Evolutionary conservation across 1,140 invertebrate species (phyloP), one percentile per base, ranked within the genome.

Genomic region (Trichonephila clavata): DNA sequence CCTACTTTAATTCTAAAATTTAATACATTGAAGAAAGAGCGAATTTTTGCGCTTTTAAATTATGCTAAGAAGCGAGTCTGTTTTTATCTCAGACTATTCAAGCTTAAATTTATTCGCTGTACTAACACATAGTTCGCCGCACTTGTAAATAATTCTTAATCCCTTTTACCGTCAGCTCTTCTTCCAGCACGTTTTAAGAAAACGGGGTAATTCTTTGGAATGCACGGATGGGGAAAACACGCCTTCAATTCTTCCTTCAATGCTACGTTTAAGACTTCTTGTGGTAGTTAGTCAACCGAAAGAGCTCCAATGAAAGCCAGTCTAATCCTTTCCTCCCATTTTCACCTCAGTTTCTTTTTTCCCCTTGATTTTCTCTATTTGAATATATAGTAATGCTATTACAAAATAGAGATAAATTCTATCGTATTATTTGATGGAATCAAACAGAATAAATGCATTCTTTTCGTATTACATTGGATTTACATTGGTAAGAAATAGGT

Each of bases 301-400:
- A 86, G 84, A 39, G 39, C 57, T 63, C n/a, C 10, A 27, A 1
- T 32, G 27, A 57, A 86, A 86, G 84, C 60, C 84, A 18, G 7
- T 24, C 27, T 57, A 86, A 57, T 57, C 84, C 84, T n/a, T 86
- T 86, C 59, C 24, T 86, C 60, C 60, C 84, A 86, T 86, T 86
- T 61, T 60, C 84, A 86, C 84, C 24, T 63, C 59, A 20, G 24
- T 32, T 77, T 18, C 84, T 20, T 27, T 86, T 39, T 39, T 27
- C n/a, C 60, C 5, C 60, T 20, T 14, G 2, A 10, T 39, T 39
- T 27, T 63, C 16, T 7, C 60, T 27, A 59, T 50, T 50, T 50
- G 10, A 50, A 50, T 50, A 13, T 50, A 50, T 50, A 50, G 50
- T 50, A 24, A 57, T 21, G 21, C n/a, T 57, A 83, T 24, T 43